These are phyloP conservation scores for Hartigia nigra DNA, from an alignment of 2,888 invertebrate species.

Conservation along the genomic window DNA sequence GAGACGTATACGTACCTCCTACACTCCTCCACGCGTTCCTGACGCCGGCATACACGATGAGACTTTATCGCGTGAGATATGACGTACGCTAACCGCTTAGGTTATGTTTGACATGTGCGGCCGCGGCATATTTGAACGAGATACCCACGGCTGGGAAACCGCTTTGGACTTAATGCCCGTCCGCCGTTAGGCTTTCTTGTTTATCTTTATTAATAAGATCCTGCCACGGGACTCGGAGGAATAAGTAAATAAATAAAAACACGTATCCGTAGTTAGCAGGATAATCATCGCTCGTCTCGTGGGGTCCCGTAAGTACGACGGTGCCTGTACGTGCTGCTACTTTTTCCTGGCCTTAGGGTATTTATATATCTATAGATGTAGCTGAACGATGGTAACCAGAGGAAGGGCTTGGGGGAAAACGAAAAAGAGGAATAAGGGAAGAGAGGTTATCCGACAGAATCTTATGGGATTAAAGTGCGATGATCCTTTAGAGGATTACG, in stretches of 20 bases:
- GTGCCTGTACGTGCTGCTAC: background rate
- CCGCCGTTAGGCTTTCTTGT: background rate
- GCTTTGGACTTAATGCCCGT: background rate
- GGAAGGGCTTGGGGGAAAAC: background rate
- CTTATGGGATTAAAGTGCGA: background rate
- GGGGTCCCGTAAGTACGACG: background rate
- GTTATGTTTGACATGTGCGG: background rate
- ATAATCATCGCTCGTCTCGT: constrained; percentile 7
- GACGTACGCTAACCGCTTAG: background rate
- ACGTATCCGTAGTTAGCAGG: background rate
- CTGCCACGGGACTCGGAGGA: background rate
- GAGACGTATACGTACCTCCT: background rate
- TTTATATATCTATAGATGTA: background rate
- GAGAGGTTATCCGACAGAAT: background rate
- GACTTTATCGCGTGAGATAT: background rate
- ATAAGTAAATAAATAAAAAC: background rate
- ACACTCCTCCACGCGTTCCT: background rate
- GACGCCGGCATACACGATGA: background rate
- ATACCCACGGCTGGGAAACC: background rate
- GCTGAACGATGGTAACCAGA: background rate
- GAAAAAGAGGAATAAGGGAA: background rate
- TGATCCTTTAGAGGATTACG: background rate
- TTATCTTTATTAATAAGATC: background rate
- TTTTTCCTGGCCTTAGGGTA: background rate
- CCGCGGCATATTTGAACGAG: background rate